phyloP scores from a whole-genome alignment of 2,113 vertebrate genomes.

The Spheniscus mendiculus region DNA sequence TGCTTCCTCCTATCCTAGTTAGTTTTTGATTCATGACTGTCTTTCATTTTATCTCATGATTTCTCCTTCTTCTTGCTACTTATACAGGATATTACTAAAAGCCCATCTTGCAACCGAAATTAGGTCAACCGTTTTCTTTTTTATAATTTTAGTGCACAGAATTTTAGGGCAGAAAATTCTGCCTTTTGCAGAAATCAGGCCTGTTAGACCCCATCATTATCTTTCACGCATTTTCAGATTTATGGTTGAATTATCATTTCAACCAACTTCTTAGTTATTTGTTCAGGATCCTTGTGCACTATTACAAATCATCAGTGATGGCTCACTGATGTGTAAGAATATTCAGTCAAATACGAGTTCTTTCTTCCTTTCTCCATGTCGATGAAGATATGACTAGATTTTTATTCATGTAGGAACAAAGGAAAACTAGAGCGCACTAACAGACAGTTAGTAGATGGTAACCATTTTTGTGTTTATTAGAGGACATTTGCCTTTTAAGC shows the following conservation, averaged over 20 bases:
- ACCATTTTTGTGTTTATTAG: not conserved
- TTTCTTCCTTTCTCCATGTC: not conserved
- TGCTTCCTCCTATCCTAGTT: not conserved
- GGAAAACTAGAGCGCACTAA: not conserved
- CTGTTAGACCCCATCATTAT: not conserved
- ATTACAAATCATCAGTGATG: not conserved
- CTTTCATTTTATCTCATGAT: not conserved
- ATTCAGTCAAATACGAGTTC: not conserved
- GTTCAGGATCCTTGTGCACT: not conserved
- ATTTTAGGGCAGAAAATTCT: not conserved
- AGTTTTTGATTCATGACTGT: not conserved
- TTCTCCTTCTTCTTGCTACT: not conserved
- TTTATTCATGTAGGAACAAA: not conserved
- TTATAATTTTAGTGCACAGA: not conserved
- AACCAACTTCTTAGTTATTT: not conserved
- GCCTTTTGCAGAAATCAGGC: not conserved
- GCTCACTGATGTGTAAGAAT: not conserved
- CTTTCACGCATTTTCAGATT: not conserved
- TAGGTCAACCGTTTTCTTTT: not conserved
- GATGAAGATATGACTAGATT: not conserved
- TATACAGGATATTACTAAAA: not conserved
- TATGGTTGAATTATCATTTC: not conserved
- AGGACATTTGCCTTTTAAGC: not conserved
- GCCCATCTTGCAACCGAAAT: not conserved
- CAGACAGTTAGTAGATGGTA: not conserved